Evolutionary conservation across 2,888 invertebrate species (phyloP), one percentile per base, ranked within the genome.

Genomic region (Eilema depressum): DNA sequence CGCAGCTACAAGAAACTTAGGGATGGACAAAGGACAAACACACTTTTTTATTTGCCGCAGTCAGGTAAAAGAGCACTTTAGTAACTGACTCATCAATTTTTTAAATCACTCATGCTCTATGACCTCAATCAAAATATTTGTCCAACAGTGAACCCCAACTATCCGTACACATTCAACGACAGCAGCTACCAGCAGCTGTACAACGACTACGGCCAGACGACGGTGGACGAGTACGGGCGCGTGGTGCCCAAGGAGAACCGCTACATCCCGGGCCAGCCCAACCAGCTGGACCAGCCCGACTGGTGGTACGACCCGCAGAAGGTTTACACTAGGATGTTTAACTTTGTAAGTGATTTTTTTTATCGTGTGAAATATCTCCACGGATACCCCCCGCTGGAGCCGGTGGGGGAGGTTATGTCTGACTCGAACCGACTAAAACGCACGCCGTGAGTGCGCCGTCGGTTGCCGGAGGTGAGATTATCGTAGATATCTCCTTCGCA

Each of bases 311-410:
- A 95, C 79, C 92, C 83, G 67, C 92, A 93, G 88, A 95, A 96
- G 77, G 95, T 96, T 23, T 93, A 96, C 60, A 98, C 98, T 66
- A 96, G 97, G 79, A 96, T 97, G 88, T 98, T 98, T 83, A 97
- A 96, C 85, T 98, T 98, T 87, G 96, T 96, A 86, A 96, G 96
- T 96, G n/a, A n/a, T n/a, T n/a, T n/a, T n/a, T n/a, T n/a, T n/a
- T n/a, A n/a, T n/a, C n/a, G n/a, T n/a, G n/a, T n/a, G n/a, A n/a
- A n/a, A n/a, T n/a, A n/a, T n/a, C n/a, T n/a, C n/a, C n/a, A n/a
- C n/a, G n/a, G n/a, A n/a, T n/a, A n/a, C n/a, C n/a, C n/a, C n/a
- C n/a, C n/a, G n/a, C n/a, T n/a, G n/a, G n/a, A n/a, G n/a, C n/a
- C n/a, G n/a, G n/a, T n/a, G n/a, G n/a, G n/a, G n/a, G n/a, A n/a